Evolutionary conservation across 1,140 invertebrate species (phyloP).

Genomic region (Achroia grisella): DNA sequence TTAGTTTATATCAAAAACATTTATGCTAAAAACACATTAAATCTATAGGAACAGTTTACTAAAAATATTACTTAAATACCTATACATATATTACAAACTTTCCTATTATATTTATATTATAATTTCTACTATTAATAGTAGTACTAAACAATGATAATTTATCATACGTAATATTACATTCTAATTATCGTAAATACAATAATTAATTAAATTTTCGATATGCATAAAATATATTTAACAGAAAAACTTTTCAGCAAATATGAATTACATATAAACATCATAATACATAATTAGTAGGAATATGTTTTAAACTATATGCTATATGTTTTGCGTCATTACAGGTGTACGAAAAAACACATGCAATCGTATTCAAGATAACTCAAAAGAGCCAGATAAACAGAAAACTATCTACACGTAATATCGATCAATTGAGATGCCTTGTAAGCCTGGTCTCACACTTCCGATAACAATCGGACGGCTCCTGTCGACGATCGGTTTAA

Average conservation of each 20-base stretch:
- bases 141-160: slow-evolving; percentile 27
- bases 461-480: too few species aligned
- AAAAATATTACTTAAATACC: not conserved
- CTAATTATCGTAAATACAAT: slow-evolving; percentile 12
- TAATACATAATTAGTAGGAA: too few species aligned
- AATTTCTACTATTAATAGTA: not conserved
- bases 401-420: too few species aligned
- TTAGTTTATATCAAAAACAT: too few species aligned
- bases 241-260: not conserved
- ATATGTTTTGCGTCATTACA: too few species aligned
- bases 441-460: too few species aligned
- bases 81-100: slow-evolving; percentile 4
- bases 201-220: slow-evolving; percentile 15
- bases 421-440: too few species aligned
- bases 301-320: too few species aligned
- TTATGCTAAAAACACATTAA: not conserved
- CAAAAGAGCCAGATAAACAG: too few species aligned
- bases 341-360: too few species aligned
- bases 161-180: slow-evolving; percentile 30
- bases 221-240: not conserved
- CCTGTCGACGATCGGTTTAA: too few species aligned
- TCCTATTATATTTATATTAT: not conserved
- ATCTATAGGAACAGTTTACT: not conserved
- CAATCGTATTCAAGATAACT: too few species aligned
- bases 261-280: not conserved